Conservation (phyloP, 1,140 invertebrate species). For the Diabrotica virgifera region DNA sequence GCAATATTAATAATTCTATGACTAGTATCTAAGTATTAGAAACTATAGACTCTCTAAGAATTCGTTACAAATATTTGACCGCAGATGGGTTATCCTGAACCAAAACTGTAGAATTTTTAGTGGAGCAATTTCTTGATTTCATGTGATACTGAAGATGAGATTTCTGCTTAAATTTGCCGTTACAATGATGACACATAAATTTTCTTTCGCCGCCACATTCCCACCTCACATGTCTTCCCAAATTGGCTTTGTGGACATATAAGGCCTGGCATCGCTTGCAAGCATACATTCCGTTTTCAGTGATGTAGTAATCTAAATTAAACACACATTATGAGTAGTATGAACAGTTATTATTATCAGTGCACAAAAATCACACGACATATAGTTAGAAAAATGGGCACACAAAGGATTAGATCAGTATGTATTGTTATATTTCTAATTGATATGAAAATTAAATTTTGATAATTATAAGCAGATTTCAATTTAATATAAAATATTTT, state of each 20-base stretch:
- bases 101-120: too few species aligned
- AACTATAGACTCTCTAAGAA: too few species aligned
- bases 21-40: too few species aligned
- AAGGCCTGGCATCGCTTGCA: constrained; percentile 6
- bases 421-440: too few species aligned
- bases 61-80: too few species aligned
- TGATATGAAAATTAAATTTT: too few species aligned
- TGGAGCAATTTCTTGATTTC: constrained; percentile 14
- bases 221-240: constrained; percentile 10
- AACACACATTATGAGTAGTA: neutral
- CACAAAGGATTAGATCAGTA: too few species aligned
- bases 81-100: too few species aligned
- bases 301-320: constrained; percentile 4
- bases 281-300: neutral
- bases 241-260: constrained; percentile 12
- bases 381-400: too few species aligned
- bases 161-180: constrained; percentile 12
- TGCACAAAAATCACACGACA: neutral
- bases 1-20: too few species aligned
- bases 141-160: constrained; percentile 11
- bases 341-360: neutral
- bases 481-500: too few species aligned
- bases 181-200: constrained; percentile 9
- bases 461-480: too few species aligned
- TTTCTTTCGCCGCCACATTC: constrained; percentile 15